A percentile compares a stretch with the other conserved stretches of the same genome.
phyloP scores from a whole-genome alignment of 2,888 invertebrate genomes.

The Apamea anceps region DNA sequence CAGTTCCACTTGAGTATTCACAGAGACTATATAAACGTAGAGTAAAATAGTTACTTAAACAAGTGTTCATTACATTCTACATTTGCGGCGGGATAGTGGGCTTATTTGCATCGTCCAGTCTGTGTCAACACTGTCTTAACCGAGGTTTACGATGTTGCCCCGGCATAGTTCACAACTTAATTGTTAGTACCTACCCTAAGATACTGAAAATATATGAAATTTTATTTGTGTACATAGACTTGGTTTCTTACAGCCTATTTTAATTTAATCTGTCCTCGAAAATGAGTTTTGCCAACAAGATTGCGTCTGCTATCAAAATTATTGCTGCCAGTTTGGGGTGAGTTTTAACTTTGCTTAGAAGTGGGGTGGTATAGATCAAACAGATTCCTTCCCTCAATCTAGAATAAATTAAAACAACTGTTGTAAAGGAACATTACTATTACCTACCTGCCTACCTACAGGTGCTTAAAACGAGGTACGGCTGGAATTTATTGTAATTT shows the following conservation, averaged over 20 bases:
- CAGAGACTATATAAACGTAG: slow-evolving; percentile 16
- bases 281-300: not conserved
- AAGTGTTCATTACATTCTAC: slow-evolving; percentile 53
- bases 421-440: not conserved
- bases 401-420: not conserved
- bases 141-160: slow-evolving; percentile 38
- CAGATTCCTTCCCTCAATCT: not conserved
- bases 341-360: not conserved
- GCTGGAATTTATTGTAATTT: slow-evolving; percentile 43
- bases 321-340: not conserved
- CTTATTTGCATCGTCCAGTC: slow-evolving; percentile 64
- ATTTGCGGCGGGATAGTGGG: slow-evolving; percentile 47
- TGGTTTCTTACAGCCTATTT: not conserved
- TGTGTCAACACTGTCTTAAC: slow-evolving; percentile 64
- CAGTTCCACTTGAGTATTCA: slow-evolving; percentile 1
- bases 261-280: not conserved
- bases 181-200: not conserved
- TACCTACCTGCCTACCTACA: not conserved
- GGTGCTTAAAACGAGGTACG: slow-evolving; percentile 13
- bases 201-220: not conserved
- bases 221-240: not conserved
- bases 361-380: not conserved
- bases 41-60: slow-evolving; percentile 37
- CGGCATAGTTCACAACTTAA: slow-evolving; percentile 25
- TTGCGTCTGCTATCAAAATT: not conserved